Conservation (phyloP, 1,140 invertebrate species). For the Penaeus vannamei region DNA sequence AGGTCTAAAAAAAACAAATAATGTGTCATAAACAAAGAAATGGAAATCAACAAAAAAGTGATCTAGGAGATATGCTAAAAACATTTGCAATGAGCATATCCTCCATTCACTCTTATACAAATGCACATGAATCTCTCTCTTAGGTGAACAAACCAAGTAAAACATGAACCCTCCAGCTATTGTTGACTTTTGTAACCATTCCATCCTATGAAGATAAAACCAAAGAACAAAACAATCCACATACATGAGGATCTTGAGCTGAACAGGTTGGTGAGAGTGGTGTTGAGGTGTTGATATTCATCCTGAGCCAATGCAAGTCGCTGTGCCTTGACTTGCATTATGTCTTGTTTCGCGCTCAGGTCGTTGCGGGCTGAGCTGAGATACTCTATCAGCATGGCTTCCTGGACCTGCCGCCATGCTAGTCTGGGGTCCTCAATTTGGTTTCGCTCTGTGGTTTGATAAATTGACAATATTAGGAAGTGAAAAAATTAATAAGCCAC, state of each 20-base stretch:
- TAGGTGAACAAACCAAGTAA: no score
- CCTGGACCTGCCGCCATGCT: conserved; percentile 96
- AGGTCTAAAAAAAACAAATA: no score
- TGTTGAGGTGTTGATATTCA: conserved; percentile 95
- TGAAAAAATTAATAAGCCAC: neutral
- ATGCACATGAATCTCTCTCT: no score
- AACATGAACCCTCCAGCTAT: no score
- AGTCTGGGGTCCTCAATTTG: conserved; percentile 95
- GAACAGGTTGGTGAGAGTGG: conserved; percentile 74
- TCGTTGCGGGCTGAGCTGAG: conserved; percentile 94
- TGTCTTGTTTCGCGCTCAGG: conserved; percentile 93
- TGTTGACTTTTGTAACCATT: neutral
- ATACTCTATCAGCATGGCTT: conserved; percentile 96
- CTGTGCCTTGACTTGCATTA: conserved; percentile 95
- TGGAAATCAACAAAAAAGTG: no score
- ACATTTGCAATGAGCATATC: no score
- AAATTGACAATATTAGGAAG: neutral
- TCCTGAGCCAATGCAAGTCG: conserved; percentile 92
- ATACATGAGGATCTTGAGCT: conserved; percentile 63
- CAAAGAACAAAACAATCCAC: neutral
- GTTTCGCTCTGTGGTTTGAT: conserved; percentile 82
- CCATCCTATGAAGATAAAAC: conserved; percentile 53
- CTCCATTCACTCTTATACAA: no score
- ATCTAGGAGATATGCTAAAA: no score
- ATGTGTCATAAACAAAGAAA: no score